Base-by-base conservation (phyloP, 2,888 invertebrate genomes). In the Noctuana brunneofusca region DNA sequence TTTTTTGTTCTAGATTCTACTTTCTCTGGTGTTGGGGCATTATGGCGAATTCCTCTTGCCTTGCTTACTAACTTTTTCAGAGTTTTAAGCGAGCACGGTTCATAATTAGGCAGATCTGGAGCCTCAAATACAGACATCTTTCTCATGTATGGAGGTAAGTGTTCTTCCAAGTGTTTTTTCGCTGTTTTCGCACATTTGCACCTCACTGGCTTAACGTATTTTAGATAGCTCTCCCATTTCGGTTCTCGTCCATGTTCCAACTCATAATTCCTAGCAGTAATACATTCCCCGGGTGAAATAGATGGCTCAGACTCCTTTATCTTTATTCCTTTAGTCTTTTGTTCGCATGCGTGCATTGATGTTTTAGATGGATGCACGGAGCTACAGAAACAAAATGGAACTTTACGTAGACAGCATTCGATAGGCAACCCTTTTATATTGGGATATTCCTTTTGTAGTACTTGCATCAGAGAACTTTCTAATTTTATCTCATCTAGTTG, bases 61-160 rank as follows among this genome's bases (percentile, higher is more conserved):
- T 72, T 72, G 52, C 72, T 76, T 1, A 88, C 84, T 50, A 88
- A 65, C 12, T 66, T 69, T 65, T 80, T 83, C 20, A 89, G 67
- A 43, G 71, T 74, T 12, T 65, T 63, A 0, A 83, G 2, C 4
- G 81, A 71, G 69, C 87, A 87, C 1, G 69, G 69, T 69, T 86
- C 79, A 69, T 90, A 90, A 65, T 85, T 72, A 0, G 81, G 83
- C 57, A 89, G 69, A 16, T 79, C 77, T 6, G 80, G 74, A 8
- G 72, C 62, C 2, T 80, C 80, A 65, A 71, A 89, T 14, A 38
- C 63, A 1, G 88, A 88, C 75, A 71, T 77, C 12, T 74, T 81
- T 64, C 71, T 76, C 89, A 89, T 89, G 63, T 89, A 90, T 3
- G 80, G 69, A 0, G 90, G 90, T 30, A 89, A 67, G 69, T 87